Conservation (phyloP, 2,797 vertebrate genomes). For the Melopsittacus undulatus region DNA sequence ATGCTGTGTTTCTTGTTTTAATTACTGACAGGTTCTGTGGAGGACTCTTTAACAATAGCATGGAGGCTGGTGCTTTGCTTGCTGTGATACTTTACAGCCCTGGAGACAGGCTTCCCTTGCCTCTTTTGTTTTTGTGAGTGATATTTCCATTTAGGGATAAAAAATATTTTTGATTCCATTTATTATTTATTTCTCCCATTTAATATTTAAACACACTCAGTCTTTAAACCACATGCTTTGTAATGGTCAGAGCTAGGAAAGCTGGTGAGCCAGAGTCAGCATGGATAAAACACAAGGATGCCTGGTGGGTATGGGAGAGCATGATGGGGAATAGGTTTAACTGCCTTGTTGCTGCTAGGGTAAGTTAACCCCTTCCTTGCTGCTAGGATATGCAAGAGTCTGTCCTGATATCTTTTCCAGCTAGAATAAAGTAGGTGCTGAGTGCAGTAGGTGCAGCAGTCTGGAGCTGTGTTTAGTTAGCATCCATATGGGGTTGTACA, state of each 20-base stretch:
- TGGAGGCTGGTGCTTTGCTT: neutral
- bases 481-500: neutral
- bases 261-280: neutral
- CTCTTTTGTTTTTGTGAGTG: neutral
- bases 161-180: constrained; percentile 13
- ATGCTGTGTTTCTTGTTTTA: neutral
- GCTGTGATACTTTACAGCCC: neutral
- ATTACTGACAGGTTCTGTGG: neutral
- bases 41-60: neutral
- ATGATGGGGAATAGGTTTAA: neutral
- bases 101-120: neutral
- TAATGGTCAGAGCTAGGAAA: neutral
- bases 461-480: neutral
- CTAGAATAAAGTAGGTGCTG: neutral
- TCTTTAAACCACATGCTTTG: neutral
- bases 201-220: neutral
- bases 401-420: neutral
- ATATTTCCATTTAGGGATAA: neutral
- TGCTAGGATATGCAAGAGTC: neutral
- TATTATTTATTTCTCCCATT: constrained; percentile 10
- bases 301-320: neutral
- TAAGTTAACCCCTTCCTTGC: neutral
- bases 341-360: neutral
- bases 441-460: neutral
- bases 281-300: neutral